phyloP scores from a whole-genome alignment of 2,113 vertebrate genomes.

The Desmodus rotundus region DNA sequence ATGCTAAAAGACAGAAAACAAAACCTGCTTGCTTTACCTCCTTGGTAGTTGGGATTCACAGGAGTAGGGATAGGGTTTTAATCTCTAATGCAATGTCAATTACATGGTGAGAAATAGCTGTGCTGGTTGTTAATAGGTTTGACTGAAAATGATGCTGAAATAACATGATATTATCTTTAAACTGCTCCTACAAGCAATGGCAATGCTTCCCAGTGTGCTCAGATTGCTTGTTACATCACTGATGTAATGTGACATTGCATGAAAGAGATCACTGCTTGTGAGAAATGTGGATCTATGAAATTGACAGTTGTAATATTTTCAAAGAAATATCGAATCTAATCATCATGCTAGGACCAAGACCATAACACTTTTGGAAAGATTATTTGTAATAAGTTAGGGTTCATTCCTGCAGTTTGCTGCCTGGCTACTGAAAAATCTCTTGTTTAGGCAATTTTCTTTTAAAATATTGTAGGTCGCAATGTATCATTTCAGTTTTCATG shows the following conservation, averaged over 20 bases:
- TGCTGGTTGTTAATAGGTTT: neutral
- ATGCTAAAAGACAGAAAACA: neutral
- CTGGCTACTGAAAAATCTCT: slow-evolving; percentile 41
- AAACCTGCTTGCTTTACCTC: neutral
- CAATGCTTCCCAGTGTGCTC: neutral
- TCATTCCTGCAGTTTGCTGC: slow-evolving; percentile 15
- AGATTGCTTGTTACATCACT: slow-evolving; percentile 9
- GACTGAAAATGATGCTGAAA: slow-evolving; percentile 33
- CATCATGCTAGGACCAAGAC: neutral
- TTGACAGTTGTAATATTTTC: neutral
- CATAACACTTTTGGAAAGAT: slow-evolving; percentile 25
- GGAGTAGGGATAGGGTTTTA: neutral
- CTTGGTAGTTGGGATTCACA: neutral
- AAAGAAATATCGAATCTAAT: neutral
- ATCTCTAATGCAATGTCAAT: neutral
- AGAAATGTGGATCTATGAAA: slow-evolving; percentile 29
- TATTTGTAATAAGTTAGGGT: slow-evolving; percentile 32
- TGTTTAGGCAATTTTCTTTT: slow-evolving; percentile 46
- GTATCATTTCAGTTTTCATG: slow-evolving; percentile 30
- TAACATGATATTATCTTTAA: slow-evolving; percentile 13
- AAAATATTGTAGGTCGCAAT: slow-evolving; percentile 23
- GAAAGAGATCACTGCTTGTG: neutral
- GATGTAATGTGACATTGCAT: neutral
- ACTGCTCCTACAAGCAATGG: neutral
- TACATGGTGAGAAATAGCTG: neutral